Evolutionary conservation across 2,113 vertebrate species (phyloP).

Genomic region (Notothenia coriiceps): DNA sequence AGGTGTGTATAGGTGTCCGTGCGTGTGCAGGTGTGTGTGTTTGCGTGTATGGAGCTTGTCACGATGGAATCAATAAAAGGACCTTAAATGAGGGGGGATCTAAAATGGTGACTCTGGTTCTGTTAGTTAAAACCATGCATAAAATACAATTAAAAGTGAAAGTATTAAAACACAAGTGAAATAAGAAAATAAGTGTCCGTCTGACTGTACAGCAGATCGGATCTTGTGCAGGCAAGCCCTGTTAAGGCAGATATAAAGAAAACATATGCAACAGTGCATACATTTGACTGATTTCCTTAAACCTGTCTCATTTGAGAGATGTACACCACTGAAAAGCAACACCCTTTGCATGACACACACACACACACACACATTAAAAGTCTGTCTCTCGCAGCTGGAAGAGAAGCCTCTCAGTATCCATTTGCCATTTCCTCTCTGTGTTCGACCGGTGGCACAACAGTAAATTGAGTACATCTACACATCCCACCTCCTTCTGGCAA

Average conservation of each 20-base stretch:
- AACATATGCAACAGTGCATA: neutral
- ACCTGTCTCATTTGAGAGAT: constrained; percentile 7
- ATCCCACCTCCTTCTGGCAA: constrained; percentile 17
- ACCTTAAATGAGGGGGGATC: no score
- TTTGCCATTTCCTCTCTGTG: constrained; percentile 8
- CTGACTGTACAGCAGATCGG: neutral
- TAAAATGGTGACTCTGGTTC: no score
- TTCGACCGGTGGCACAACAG: constrained; percentile 32
- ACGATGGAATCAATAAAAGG: no score
- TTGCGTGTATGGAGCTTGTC: neutral
- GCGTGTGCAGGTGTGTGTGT: neutral
- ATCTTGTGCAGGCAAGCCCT: constrained; percentile 5
- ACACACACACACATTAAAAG: neutral
- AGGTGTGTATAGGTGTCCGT: no score
- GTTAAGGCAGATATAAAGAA: constrained; percentile 18
- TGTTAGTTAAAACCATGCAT: no score
- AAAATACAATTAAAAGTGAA: no score
- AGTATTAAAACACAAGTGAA: no score
- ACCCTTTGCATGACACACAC: neutral
- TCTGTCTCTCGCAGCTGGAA: neutral
- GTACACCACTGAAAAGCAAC: neutral
- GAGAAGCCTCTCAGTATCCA: constrained; percentile 11
- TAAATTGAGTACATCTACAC: constrained; percentile 48
- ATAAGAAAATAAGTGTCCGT: neutral
- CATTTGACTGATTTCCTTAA: no score